These are phyloP conservation scores for Apogon hyalosoma DNA, from an alignment of 2,797 vertebrate genomes.

Conservation along the genomic window DNA sequence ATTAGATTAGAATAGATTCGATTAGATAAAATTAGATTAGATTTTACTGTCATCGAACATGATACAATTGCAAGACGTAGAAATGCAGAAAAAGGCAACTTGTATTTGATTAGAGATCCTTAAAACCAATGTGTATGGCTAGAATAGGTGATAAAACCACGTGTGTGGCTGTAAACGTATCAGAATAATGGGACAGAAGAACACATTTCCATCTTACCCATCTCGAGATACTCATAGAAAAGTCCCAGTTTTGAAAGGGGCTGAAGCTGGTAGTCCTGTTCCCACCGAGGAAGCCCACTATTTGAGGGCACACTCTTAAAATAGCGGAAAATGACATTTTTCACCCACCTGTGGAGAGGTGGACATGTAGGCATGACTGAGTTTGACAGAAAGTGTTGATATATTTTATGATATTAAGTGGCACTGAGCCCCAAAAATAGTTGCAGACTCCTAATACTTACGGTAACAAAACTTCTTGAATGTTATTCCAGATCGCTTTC, in stretches of 20 bases:
- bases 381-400: background rate
- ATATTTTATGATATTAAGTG: background rate
- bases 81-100: too few relatives aligned
- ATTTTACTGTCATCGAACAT: too few relatives aligned
- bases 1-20: too few relatives aligned
- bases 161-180: background rate
- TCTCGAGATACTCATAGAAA: conserved; percentile 96
- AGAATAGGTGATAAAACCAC: too few relatives aligned
- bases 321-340: conserved; percentile 89
- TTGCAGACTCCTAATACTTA: conserved; percentile 78
- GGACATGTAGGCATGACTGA: background rate
- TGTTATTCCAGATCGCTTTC: conserved; percentile 96
- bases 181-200: background rate
- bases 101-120: too few relatives aligned
- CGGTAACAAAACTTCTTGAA: conserved; percentile 95
- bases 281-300: conserved; percentile 90
- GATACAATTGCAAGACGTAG: too few relatives aligned
- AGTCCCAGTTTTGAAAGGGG: conserved; percentile 88
- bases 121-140: background rate
- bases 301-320: conserved; percentile 77
- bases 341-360: conserved; percentile 86
- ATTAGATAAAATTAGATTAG: too few relatives aligned
- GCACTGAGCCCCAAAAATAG: background rate
- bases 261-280: conserved; percentile 93
- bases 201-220: conserved; percentile 85